phyloP scores from a whole-genome alignment of 2,797 vertebrate species.

The Capromys pilorides region DNA sequence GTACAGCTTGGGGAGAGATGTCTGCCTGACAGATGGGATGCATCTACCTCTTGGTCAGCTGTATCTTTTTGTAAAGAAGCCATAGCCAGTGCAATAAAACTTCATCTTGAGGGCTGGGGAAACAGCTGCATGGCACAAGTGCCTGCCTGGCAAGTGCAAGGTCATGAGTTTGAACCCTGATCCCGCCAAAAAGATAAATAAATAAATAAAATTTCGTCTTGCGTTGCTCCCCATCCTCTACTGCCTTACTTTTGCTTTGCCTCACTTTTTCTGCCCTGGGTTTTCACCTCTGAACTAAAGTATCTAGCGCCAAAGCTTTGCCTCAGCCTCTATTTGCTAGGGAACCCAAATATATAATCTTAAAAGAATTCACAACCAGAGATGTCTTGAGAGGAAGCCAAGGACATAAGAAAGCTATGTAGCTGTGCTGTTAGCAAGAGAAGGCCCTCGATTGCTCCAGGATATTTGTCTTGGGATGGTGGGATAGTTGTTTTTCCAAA shows the following conservation, averaged over 20 bases:
- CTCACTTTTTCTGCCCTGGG: neutral
- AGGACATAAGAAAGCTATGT: neutral
- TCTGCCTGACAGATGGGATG: neutral
- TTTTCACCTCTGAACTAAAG: constrained; percentile 54
- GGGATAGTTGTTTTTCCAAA: neutral
- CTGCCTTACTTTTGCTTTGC: neutral
- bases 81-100: neutral
- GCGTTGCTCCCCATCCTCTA: neutral
- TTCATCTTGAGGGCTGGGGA: too few species aligned
- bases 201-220: neutral
- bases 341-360: constrained; percentile 51
- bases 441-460: neutral
- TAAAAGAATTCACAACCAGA: constrained; percentile 18
- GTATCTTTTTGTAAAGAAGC: neutral
- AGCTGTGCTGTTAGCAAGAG: neutral
- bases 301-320: neutral
- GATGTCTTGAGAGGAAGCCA: constrained; percentile 4
- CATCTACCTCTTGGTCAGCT: neutral
- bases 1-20: neutral
- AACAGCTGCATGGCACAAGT: too few species aligned
- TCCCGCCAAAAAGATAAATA: too few species aligned
- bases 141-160: too few species aligned
- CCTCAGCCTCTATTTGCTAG: constrained; percentile 46
- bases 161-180: too few species aligned
- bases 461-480: neutral